Percentiles rank a stretch among this genome's conserved stretches.
Conservation (phyloP, 2,113 vertebrate species). For the Oenanthe melanoleuca region DNA sequence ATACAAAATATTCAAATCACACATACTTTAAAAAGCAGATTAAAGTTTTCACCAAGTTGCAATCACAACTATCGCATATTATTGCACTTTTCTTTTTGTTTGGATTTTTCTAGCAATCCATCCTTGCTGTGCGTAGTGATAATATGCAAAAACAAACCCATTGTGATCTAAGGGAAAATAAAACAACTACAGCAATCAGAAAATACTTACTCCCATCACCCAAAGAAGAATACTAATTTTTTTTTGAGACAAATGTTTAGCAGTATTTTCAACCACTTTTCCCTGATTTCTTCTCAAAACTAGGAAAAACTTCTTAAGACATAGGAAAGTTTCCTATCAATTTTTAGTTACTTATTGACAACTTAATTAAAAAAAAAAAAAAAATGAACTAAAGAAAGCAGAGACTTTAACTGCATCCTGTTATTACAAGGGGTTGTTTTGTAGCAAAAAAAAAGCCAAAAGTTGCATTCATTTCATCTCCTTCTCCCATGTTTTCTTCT, state of each 20-base stretch:
- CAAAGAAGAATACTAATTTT: background rate
- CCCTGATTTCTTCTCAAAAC: background rate
- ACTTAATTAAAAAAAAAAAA: too few relatives aligned
- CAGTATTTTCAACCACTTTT: background rate
- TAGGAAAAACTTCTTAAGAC: fast-evolving
- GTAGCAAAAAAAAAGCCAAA: slow-evolving; percentile 40
- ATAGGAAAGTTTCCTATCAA: background rate
- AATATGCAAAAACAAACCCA: background rate
- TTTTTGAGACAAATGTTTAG: background rate
- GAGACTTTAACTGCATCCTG: slow-evolving; percentile 24
- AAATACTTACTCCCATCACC: background rate
- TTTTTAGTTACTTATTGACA: background rate
- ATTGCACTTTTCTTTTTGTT: background rate
- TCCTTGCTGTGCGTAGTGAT: background rate
- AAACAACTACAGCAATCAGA: background rate
- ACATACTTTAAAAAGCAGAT: background rate
- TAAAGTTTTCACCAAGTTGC: background rate
- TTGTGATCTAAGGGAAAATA: background rate
- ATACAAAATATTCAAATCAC: background rate
- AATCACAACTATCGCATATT: background rate
- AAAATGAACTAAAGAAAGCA: background rate
- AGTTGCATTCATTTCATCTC: slow-evolving; percentile 53
- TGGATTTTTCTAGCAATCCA: background rate
- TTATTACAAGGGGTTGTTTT: background rate
- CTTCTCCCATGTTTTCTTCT: slow-evolving; percentile 54